Conservation (phyloP, 1,140 invertebrate genomes). For the Drusus annulatus region DNA sequence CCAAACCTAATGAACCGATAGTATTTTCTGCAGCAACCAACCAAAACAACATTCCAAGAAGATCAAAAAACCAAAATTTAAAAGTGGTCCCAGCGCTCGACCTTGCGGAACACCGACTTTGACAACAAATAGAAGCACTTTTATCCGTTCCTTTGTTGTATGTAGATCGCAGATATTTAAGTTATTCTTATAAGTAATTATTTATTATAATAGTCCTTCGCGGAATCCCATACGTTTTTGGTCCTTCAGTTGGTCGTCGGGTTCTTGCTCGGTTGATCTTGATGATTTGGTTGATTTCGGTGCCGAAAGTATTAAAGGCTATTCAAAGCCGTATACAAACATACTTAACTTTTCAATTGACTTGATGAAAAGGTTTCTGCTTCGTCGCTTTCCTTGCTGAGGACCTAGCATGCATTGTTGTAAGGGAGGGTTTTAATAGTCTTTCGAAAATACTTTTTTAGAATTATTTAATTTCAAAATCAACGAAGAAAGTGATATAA, state of each 20-base stretch:
- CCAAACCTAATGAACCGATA: too few relatives aligned
- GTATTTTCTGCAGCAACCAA: too few relatives aligned
- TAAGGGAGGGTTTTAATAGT: not conserved
- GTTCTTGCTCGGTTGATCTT: not conserved
- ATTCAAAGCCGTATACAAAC: not conserved
- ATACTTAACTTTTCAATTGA: conserved; percentile 19
- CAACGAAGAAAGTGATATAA: too few relatives aligned
- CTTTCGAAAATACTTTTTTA: not conserved
- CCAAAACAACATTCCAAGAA: too few relatives aligned
- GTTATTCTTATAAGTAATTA: too few relatives aligned
- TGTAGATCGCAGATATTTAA: too few relatives aligned
- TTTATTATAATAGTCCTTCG: conserved; percentile 1
- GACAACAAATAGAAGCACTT: too few relatives aligned
- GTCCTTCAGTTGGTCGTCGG: not conserved
- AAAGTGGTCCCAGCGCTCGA: too few relatives aligned
- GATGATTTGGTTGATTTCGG: not conserved
- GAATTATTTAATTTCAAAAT: too few relatives aligned
- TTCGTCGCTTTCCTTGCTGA: conserved; percentile 50
- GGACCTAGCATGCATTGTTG: not conserved
- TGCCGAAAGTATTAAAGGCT: conserved; percentile 4
- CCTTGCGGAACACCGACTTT: too few relatives aligned
- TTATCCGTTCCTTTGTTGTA: too few relatives aligned
- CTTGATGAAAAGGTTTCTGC: conserved; percentile 47
- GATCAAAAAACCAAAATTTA: too few relatives aligned
- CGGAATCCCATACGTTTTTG: not conserved